These are phyloP conservation scores for Andricus grossulariae DNA, from an alignment of 1,140 invertebrate genomes.

Conservation along the genomic window DNA sequence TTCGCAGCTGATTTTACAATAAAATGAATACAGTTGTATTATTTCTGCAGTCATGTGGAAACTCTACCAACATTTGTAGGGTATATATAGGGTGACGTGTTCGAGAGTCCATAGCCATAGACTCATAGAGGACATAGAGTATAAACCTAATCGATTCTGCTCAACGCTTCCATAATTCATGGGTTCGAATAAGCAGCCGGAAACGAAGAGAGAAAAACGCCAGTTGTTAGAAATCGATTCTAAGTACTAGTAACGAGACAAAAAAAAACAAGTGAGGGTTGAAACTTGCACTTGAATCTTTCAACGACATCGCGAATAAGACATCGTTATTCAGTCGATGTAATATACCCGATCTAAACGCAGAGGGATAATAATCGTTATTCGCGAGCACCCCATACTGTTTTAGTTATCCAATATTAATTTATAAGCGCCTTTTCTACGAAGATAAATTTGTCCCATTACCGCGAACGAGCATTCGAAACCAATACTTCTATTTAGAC, in stretches of 20 bases:
- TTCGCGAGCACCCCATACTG: constrained; percentile 11
- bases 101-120: neutral
- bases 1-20: too few species aligned
- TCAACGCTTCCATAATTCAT: neutral
- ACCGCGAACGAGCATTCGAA: neutral
- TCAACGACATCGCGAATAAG: constrained; percentile 3
- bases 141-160: neutral
- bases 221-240: neutral
- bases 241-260: neutral
- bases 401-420: neutral
- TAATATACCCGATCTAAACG: neutral
- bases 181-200: neutral
- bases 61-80: neutral
- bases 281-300: constrained; percentile 4
- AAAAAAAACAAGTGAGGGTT: neutral
- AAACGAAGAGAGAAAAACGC: neutral
- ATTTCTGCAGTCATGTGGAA: neutral
- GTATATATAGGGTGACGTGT: neutral
- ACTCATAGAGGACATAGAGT: too few species aligned
- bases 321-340: constrained; percentile 24
- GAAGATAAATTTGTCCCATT: constrained; percentile 13
- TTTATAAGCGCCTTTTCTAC: neutral
- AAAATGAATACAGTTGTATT: too few species aligned
- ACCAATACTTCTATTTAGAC: neutral
- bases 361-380: constrained; percentile 2